These are phyloP conservation scores for Andricus grossulariae DNA, from an alignment of 1,140 invertebrate species.

Conservation along the genomic window DNA sequence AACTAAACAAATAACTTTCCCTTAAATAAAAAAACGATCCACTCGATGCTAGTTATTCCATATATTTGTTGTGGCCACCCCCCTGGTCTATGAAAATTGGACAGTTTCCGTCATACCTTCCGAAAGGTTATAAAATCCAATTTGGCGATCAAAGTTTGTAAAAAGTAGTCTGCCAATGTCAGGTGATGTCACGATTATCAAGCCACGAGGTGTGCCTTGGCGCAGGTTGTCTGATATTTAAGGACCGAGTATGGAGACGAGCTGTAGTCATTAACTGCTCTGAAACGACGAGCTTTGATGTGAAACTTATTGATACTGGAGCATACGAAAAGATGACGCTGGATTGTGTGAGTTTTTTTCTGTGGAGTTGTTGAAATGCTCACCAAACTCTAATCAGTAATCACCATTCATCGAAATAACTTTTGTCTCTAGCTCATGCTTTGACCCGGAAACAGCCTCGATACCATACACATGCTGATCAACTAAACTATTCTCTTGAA, in stretches of 20 bases:
- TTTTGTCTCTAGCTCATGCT: slow-evolving; percentile 24
- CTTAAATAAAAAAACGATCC: too few relatives aligned
- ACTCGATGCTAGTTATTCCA: too few relatives aligned
- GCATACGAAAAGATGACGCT: slow-evolving; percentile 68
- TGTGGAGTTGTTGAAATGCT: slow-evolving; percentile 35
- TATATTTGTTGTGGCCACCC: too few relatives aligned
- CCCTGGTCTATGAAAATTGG: too few relatives aligned
- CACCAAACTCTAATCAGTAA: slow-evolving; percentile 30
- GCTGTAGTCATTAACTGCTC: slow-evolving; percentile 66
- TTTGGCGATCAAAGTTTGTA: slow-evolving; percentile 46
- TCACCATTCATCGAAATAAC: slow-evolving; percentile 31
- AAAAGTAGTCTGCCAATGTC: slow-evolving; percentile 63
- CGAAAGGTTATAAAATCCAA: background rate
- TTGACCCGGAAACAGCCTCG: background rate
- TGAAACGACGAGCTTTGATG: slow-evolving; percentile 56
- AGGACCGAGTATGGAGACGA: slow-evolving; percentile 67
- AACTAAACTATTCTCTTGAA: too few relatives aligned
- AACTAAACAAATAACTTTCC: too few relatives aligned
- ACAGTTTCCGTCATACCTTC: background rate
- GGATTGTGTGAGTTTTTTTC: slow-evolving; percentile 68
- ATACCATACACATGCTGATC: background rate
- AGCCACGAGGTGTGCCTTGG: slow-evolving; percentile 65
- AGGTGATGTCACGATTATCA: slow-evolving; percentile 71
- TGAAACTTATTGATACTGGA: slow-evolving; percentile 78
- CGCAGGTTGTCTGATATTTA: slow-evolving; percentile 70